Conservation (phyloP, 2,888 invertebrate genomes). For the Machimus atricapillus region DNA sequence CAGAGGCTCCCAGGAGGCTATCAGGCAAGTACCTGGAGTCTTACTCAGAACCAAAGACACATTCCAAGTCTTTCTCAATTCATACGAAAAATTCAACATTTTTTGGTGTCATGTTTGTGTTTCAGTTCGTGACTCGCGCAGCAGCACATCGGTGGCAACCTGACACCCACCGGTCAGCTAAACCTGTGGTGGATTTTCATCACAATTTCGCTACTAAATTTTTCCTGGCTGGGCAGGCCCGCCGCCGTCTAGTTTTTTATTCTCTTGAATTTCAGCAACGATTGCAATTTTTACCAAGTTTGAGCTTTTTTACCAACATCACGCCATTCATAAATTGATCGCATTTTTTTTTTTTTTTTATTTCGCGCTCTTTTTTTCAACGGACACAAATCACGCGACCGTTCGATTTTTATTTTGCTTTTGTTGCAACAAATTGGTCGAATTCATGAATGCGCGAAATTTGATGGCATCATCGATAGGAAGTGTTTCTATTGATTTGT, state of each 20-base stretch:
- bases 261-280: background rate
- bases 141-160: background rate
- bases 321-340: slow-evolving; percentile 20
- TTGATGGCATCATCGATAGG: background rate
- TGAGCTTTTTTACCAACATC: slow-evolving; percentile 16
- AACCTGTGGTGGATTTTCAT: background rate
- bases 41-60: background rate
- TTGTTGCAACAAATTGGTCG: background rate
- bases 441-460: background rate
- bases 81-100: background rate
- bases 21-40: background rate
- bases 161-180: background rate
- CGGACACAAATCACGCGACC: background rate
- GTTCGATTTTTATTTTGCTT: background rate
- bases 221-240: background rate
- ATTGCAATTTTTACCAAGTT: slow-evolving; percentile 8
- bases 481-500: background rate
- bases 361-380: background rate
- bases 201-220: background rate
- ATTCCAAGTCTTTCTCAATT: background rate
- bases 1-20: background rate
- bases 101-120: background rate
- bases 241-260: background rate
- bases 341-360: background rate
- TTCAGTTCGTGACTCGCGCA: background rate